Conservation (phyloP, 1,140 invertebrate genomes). For the Heterodera schachtii region DNA sequence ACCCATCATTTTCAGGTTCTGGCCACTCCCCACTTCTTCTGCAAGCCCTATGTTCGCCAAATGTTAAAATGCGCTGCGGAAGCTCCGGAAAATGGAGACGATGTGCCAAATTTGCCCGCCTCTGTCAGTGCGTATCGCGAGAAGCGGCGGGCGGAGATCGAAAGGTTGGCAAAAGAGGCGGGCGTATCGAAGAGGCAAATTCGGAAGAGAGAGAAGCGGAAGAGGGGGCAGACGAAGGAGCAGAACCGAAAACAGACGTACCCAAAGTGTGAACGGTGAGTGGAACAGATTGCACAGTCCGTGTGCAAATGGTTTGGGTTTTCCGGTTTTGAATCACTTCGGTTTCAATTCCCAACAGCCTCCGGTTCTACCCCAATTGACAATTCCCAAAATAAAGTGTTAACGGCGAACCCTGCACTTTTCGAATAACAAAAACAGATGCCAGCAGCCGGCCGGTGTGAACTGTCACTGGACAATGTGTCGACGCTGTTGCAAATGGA, state of each 20-base stretch:
- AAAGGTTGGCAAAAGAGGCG: slow-evolving; percentile 50
- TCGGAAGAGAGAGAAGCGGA: slow-evolving; percentile 55
- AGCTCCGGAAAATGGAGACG: neutral
- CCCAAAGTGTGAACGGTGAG: slow-evolving; percentile 24
- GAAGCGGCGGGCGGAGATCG: slow-evolving; percentile 49
- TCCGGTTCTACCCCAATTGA: slow-evolving; percentile 23
- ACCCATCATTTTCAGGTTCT: slow-evolving; percentile 45
- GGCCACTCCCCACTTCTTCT: slow-evolving; percentile 53
- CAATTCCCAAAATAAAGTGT: no score
- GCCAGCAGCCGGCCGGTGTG: slow-evolving; percentile 54
- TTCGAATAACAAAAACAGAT: slow-evolving; percentile 15
- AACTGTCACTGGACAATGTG: slow-evolving; percentile 46
- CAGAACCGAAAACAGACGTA: slow-evolving; percentile 41
- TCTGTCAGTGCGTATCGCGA: slow-evolving; percentile 44
- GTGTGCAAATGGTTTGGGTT: no score
- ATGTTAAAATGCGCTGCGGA: slow-evolving; percentile 21
- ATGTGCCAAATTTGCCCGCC: neutral
- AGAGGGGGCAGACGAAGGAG: slow-evolving; percentile 37
- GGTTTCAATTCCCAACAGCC: neutral
- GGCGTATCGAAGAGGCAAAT: slow-evolving; percentile 56
- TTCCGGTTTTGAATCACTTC: neutral
- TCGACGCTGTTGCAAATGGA: slow-evolving; percentile 51
- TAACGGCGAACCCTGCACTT: no score
- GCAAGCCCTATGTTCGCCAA: slow-evolving; percentile 60
- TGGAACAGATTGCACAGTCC: no score